phyloP scores from a whole-genome alignment of 2,888 invertebrate species.

The Papilio protenor region DNA sequence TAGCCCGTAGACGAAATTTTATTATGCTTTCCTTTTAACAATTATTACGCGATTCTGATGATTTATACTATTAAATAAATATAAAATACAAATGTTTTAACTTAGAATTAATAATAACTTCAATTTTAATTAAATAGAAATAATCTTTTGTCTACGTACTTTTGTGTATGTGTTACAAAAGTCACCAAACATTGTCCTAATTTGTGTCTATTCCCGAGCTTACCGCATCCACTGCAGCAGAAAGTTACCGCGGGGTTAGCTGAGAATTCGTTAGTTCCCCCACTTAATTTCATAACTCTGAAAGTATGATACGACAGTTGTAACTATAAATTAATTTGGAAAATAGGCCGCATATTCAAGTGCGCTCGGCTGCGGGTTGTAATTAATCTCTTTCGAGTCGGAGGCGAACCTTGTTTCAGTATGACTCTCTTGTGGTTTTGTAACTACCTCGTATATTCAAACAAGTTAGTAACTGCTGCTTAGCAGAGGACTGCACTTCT shows the following conservation, averaged over 20 bases:
- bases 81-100: not conserved
- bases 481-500: conserved; percentile 16
- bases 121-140: not conserved
- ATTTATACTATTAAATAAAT: not conserved
- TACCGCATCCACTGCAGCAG: not conserved
- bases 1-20: not conserved
- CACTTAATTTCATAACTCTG: conserved; percentile 9
- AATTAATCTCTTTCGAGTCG: conserved; percentile 11
- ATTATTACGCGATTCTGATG: not conserved
- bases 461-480: conserved; percentile 17
- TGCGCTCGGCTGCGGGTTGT: conserved; percentile 2
- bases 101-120: not conserved
- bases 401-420: conserved; percentile 9
- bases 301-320: conserved; percentile 18
- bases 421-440: conserved; percentile 18
- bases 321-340: conserved; percentile 17
- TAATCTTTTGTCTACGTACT: not conserved
- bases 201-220: not conserved
- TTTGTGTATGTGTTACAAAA: not conserved
- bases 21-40: not conserved
- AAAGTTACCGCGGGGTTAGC: not conserved
- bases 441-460: conserved; percentile 15
- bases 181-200: not conserved
- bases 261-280: conserved; percentile 1
- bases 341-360: conserved; percentile 13